Evolutionary conservation across 2,113 vertebrate genomes (phyloP).

Genomic region (Ailurus styani): DNA sequence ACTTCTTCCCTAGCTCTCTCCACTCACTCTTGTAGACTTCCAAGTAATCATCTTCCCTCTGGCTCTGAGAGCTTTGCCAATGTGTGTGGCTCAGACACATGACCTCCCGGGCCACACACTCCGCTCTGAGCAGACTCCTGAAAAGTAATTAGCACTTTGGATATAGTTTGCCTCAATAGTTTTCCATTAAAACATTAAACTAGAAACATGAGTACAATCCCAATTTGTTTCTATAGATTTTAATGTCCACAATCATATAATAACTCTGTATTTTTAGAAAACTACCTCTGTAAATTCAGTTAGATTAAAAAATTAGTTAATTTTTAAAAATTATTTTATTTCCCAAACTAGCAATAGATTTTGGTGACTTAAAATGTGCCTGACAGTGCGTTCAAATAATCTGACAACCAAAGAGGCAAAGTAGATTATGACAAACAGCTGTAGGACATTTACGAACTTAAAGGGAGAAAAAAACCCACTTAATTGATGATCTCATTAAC

Average conservation of each 20-base stretch:
- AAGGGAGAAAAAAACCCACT: not conserved
- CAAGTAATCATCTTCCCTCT: not conserved
- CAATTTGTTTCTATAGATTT: too few relatives aligned
- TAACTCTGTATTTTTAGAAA: not conserved
- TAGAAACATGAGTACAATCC: not conserved
- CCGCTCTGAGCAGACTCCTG: not conserved
- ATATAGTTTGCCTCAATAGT: accelerated
- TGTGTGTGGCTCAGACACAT: accelerated
- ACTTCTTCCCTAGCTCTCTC: accelerated
- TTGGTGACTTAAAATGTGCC: not conserved
- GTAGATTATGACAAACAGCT: not conserved
- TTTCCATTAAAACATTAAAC: not conserved
- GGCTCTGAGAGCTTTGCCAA: accelerated
- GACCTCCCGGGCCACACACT: not conserved
- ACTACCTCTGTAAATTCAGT: not conserved
- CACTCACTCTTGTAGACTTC: accelerated
- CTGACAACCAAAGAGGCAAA: conserved; percentile 9
- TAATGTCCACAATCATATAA: not conserved
- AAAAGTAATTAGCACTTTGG: not conserved
- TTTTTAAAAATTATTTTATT: not conserved
- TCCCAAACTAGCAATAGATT: not conserved
- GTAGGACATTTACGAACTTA: conserved; percentile 22
- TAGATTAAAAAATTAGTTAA: not conserved
- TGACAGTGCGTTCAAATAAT: conserved; percentile 48
- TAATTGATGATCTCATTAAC: not conserved